These are phyloP conservation scores for Calidris pygmaea DNA, from an alignment of 2,113 vertebrate genomes.

Conservation along the genomic window DNA sequence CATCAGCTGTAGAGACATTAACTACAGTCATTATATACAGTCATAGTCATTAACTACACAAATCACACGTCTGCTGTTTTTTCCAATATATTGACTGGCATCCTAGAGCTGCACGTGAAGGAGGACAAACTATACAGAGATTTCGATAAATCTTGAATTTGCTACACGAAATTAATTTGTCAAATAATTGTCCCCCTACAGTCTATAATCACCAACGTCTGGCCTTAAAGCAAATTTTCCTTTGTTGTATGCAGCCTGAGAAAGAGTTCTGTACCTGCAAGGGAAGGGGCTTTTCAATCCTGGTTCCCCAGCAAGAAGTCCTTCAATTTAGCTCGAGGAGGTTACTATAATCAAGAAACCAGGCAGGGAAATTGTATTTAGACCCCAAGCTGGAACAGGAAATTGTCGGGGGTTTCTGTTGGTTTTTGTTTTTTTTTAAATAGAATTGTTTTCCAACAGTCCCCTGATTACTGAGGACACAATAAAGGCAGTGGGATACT, in stretches of 20 bases:
- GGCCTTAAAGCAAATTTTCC: background rate
- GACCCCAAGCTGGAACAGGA: slow-evolving; percentile 19
- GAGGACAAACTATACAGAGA: background rate
- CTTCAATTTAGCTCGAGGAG: slow-evolving; percentile 41
- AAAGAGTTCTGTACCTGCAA: background rate
- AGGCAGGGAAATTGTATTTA: slow-evolving; percentile 40
- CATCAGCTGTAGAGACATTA: background rate
- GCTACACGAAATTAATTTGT: background rate
- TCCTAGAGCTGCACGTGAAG: background rate
- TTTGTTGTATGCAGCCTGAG: background rate
- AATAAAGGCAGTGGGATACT: slow-evolving; percentile 38
- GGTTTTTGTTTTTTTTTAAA: background rate
- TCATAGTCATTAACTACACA: background rate
- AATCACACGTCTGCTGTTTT: background rate
- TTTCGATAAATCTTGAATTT: background rate
- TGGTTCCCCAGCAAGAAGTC: slow-evolving; percentile 36
- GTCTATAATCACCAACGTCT: background rate
- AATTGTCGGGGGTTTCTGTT: background rate
- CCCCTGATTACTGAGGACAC: slow-evolving; percentile 58
- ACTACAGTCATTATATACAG: too few species aligned
- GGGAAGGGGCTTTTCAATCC: background rate
- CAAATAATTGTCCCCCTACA: background rate
- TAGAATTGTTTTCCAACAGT: slow-evolving; percentile 57
- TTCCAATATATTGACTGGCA: background rate
- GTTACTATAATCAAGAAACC: slow-evolving; percentile 42